Evolutionary conservation across 2,113 vertebrate genomes (phyloP).

Genomic region (Neotoma lepida): DNA sequence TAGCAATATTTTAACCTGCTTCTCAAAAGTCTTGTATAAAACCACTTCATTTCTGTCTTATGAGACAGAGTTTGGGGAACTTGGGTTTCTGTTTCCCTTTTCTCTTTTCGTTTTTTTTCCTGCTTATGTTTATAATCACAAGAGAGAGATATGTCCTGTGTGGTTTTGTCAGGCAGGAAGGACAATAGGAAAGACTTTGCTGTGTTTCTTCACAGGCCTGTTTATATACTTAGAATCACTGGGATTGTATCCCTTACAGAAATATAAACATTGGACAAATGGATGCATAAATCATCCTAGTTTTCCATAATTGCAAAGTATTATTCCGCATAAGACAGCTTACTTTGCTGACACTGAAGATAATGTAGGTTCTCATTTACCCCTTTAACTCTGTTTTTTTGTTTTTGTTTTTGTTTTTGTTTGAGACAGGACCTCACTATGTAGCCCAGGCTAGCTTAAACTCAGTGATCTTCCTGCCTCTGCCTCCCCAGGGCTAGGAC

Average conservation of each 20-base stretch:
- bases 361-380: neutral
- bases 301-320: neutral
- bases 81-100: neutral
- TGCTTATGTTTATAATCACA: neutral
- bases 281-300: neutral
- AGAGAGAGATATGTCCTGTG: neutral
- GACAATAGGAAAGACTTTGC: neutral
- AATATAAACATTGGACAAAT: neutral
- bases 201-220: neutral
- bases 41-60: neutral
- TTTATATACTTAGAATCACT: neutral
- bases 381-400: neutral
- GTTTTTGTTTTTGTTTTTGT: neutral
- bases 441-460: neutral
- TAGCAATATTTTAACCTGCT: neutral
- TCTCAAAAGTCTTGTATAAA: neutral
- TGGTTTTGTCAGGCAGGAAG: neutral
- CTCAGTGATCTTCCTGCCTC: neutral
- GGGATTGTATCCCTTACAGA: neutral
- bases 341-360: neutral
- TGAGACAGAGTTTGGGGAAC: neutral
- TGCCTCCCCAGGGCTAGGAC: neutral
- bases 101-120: neutral
- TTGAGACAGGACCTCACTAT: neutral
- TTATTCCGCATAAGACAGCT: neutral